These are phyloP conservation scores for Poicephalus meyeri DNA, from an alignment of 2,113 vertebrate species.

Conservation along the genomic window DNA sequence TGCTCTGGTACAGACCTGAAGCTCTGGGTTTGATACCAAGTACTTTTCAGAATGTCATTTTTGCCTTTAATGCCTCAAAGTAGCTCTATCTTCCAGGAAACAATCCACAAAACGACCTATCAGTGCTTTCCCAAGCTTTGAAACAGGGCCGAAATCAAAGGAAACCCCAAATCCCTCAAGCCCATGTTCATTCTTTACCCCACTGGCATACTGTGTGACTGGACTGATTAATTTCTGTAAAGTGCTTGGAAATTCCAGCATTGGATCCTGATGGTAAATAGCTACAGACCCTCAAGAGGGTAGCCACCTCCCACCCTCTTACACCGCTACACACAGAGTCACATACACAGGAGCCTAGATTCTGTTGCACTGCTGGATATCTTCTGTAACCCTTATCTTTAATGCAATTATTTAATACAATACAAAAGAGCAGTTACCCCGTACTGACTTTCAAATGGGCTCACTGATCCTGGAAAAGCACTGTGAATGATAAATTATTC, in stretches of 20 bases:
- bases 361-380: background rate
- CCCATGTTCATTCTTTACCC: background rate
- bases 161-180: background rate
- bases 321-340: background rate
- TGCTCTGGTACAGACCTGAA: background rate
- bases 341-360: accelerated
- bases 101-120: background rate
- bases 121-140: background rate
- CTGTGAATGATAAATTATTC: slow-evolving; percentile 13
- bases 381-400: background rate
- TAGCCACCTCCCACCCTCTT: background rate
- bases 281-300: background rate
- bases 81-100: background rate
- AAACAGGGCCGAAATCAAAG: background rate
- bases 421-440: background rate
- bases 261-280: background rate
- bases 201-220: background rate
- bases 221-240: background rate
- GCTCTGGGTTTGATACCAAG: background rate
- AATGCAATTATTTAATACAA: background rate
- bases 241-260: background rate
- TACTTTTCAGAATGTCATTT: background rate
- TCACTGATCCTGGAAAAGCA: background rate
- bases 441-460: background rate
- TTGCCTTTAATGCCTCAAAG: background rate